Evolutionary conservation across 1,140 invertebrate genomes (phyloP), one percentile per base, ranked within the genome.

Genomic region (Chelonus insularis): DNA sequence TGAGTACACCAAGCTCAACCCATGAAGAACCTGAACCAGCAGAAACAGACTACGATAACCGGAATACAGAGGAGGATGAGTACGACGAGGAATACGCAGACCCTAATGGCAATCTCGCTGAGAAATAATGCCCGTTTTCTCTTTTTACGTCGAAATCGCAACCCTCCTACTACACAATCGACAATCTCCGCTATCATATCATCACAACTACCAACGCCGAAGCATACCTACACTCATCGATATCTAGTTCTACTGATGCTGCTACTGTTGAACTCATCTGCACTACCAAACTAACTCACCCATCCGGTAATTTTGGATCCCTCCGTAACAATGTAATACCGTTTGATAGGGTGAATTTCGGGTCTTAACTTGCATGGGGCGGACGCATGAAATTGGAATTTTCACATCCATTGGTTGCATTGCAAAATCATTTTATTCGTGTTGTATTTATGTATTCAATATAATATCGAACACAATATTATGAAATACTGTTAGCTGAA

Each of bases 1-100:
- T 73, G 69, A 79, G 78, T 63, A 77, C 79, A 34, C 65, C 72
- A 23, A 63, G 68, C 55, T 67, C 78, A 21, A 60, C 71, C 39
- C 67, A 72, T 61, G 80, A 77, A n/a, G 79, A 73, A 62, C 77
- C 80, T n/a, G 79, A 82, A 56, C 78, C 78, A 14, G 79, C 79
- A 12, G 80, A 82, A 64, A 80, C 78, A 39, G 78, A 82, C 64
- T 81, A 82, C 60, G 80, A 81, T 9, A 76, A 77, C 9, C 72
- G 68, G 7, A 29, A 3, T 29, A 3, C 25, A 29, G 25, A 29
- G 14, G 78, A 76, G 21, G 78, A 77, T 23, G 79, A 82, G 1
- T 72, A 79, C 67, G 79, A 79, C 12, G 79, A 80, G 12, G 79
- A 80, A 8, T 76, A 78, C 65, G 59, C 75, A 62, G 80, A 82